Percentiles rank a stretch among this genome's conserved stretches.
These are phyloP conservation scores for Phortica variegata DNA, from an alignment of 1,140 invertebrate species.

Conservation along the genomic window DNA sequence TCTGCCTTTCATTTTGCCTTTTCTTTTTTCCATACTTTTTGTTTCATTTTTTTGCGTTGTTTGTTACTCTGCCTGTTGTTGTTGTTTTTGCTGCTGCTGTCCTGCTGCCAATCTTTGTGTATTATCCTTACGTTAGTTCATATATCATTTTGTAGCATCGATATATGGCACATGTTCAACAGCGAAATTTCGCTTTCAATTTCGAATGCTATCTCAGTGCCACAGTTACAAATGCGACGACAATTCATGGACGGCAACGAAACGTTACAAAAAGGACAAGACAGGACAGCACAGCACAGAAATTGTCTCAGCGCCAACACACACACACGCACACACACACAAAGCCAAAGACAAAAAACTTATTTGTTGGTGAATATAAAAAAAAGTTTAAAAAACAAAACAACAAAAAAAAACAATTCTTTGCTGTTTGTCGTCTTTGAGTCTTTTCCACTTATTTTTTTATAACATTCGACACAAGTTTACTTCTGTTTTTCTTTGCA, in stretches of 20 bases:
- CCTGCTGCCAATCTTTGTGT: too few species aligned
- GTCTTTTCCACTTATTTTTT: not conserved
- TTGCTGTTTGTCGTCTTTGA: not conserved
- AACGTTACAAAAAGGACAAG: conserved; percentile 10
- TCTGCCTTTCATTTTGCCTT: too few species aligned
- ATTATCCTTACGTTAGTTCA: too few species aligned
- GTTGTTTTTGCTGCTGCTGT: conserved; percentile 7
- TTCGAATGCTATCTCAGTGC: conserved; percentile 49
- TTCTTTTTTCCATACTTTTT: too few species aligned
- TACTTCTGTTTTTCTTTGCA: too few species aligned
- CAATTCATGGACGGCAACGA: too few species aligned
- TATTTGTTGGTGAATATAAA: conserved; percentile 11
- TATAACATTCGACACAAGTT: not conserved
- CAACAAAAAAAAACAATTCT: conserved; percentile 38
- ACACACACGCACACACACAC: conserved; percentile 15
- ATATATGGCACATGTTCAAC: conserved; percentile 42
- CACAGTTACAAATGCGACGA: conserved; percentile 8
- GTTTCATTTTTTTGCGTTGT: not conserved
- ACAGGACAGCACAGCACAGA: too few species aligned
- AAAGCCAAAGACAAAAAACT: conserved; percentile 10
- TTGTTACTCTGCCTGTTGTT: conserved; percentile 1
- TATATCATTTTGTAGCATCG: too few species aligned
- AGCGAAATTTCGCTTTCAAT: conserved; percentile 49
- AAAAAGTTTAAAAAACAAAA: conserved; percentile 20
- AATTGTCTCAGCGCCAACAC: too few species aligned